Percentiles rank a stretch among this genome's conserved stretches.
These are phyloP conservation scores for Eristalis arbustorum DNA, from an alignment of 2,888 invertebrate genomes.

Conservation along the genomic window DNA sequence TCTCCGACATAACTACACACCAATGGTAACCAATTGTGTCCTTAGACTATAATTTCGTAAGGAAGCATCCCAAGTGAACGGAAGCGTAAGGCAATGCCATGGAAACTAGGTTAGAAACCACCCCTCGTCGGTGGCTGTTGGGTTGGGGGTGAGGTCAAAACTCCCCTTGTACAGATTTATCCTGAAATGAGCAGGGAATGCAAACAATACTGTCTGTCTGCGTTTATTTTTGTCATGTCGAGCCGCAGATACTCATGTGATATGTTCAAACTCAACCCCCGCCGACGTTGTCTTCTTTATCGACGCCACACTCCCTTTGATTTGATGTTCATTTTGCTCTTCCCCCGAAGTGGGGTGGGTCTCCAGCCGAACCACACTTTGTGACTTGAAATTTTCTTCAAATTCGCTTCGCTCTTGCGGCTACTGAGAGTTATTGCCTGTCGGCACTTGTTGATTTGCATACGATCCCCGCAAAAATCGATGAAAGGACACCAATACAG, in stretches of 20 bases:
- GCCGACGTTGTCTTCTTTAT: neutral
- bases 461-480: neutral
- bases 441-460: neutral
- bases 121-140: neutral
- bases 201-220: conserved; percentile 40
- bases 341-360: neutral
- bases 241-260: conserved; percentile 13
- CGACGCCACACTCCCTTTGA: neutral
- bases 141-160: neutral
- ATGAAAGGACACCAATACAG: neutral
- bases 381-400: neutral
- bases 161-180: neutral
- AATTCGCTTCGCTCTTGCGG: neutral
- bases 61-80: neutral
- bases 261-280: conserved; percentile 6
- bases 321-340: neutral
- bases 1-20: neutral
- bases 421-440: neutral
- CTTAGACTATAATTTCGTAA: neutral
- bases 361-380: neutral
- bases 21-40: neutral
- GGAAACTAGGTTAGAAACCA: conserved; percentile 36
- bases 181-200: neutral
- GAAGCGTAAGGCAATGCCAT: neutral
- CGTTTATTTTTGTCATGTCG: conserved; percentile 35